Evolutionary conservation across 2,888 invertebrate species (phyloP).

Genomic region (Lingula anatina): DNA sequence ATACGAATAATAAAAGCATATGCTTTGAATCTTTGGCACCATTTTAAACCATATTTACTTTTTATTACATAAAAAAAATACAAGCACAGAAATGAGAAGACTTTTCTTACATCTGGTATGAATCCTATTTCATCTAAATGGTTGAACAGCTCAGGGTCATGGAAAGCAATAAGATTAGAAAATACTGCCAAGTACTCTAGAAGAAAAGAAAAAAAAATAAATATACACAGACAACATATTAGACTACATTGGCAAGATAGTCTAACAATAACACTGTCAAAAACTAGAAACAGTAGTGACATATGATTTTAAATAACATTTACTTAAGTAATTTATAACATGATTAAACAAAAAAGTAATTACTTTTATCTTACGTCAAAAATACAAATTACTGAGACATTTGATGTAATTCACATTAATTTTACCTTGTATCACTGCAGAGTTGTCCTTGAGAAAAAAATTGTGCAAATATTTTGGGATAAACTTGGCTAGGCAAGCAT

Average conservation of each 20-base stretch:
- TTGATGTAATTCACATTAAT: too few species aligned
- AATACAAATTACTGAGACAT: too few species aligned
- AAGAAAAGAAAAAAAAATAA: constrained; percentile 12
- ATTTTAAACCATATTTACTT: too few species aligned
- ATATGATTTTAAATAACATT: neutral
- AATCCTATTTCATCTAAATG: constrained; percentile 90
- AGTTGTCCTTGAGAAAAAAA: constrained; percentile 96
- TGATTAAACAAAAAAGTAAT: neutral
- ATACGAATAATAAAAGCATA: neutral
- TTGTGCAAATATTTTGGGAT: constrained; percentile 94
- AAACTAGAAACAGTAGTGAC: neutral
- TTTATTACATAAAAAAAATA: too few species aligned
- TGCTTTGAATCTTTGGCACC: too few species aligned
- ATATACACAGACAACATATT: neutral
- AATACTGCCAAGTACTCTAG: constrained; percentile 92
- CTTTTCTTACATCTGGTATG: constrained; percentile 75
- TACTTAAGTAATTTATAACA: neutral
- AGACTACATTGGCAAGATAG: neutral
- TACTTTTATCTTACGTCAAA: neutral
- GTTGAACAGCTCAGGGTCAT: constrained; percentile 86
- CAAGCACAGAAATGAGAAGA: too few species aligned
- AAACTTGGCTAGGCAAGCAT: constrained; percentile 88
- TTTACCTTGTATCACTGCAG: constrained; percentile 78
- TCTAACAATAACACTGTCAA: neutral
- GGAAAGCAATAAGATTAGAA: constrained; percentile 91